phyloP scores from a whole-genome alignment of 2,113 vertebrate genomes.

The Peromyscus polionotus region DNA sequence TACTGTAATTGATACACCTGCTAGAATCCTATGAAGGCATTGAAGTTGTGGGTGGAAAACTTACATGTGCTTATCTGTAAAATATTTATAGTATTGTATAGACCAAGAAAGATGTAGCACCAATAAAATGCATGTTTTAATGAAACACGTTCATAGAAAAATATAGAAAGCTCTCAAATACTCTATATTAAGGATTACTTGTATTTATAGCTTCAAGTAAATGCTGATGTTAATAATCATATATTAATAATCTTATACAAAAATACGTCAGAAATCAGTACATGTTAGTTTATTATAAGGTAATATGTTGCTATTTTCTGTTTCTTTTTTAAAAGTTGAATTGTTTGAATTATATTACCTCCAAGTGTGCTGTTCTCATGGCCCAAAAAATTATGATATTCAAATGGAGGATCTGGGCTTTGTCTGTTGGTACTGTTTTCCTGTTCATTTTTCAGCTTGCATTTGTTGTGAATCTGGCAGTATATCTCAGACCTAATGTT shows the following conservation, averaged over 20 bases:
- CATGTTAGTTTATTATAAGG: not conserved
- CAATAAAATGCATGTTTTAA: not conserved
- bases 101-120: not conserved
- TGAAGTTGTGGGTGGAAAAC: not conserved
- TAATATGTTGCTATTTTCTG: not conserved
- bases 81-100: not conserved
- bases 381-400: not conserved
- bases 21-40: not conserved
- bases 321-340: not conserved
- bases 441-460: not conserved
- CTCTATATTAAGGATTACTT: not conserved
- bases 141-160: not conserved
- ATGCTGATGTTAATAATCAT: not conserved
- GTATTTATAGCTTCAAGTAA: not conserved
- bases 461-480: not conserved
- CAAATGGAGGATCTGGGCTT: not conserved
- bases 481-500: conserved; percentile 22
- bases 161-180: not conserved
- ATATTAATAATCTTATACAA: not conserved
- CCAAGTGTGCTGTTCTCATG: not conserved
- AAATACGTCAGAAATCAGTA: not conserved
- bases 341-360: conserved; percentile 1
- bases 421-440: not conserved
- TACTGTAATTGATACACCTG: not conserved
- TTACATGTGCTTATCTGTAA: not conserved